Conservation (phyloP, 2,113 vertebrate species). For the Telmatochromis sp. region DNA sequence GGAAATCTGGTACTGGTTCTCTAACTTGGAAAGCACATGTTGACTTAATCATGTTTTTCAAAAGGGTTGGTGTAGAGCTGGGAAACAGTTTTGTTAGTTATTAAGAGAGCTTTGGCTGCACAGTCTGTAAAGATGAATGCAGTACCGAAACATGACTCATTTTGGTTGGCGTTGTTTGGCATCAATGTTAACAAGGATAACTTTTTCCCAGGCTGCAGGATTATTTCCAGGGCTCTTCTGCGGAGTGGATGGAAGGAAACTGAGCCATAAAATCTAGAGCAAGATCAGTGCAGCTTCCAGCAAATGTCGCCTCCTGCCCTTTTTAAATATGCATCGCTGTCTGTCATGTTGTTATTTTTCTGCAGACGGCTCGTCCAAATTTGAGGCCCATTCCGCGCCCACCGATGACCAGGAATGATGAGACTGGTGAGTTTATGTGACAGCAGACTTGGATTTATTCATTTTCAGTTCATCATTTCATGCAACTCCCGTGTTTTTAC, state of each 20-base stretch:
- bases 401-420: conserved; percentile 37
- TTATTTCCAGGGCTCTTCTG: neutral
- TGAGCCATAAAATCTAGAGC: neutral
- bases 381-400: conserved; percentile 64
- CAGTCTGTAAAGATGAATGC: neutral
- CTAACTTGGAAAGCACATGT: neutral
- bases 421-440: conserved; percentile 39
- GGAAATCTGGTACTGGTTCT: neutral
- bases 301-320: neutral
- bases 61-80: neutral
- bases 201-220: neutral
- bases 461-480: neutral
- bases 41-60: neutral
- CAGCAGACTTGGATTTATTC: neutral
- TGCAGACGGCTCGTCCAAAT: conserved; percentile 49
- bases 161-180: neutral
- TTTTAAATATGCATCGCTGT: neutral
- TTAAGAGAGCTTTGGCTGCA: neutral
- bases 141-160: neutral
- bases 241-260: neutral
- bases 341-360: neutral
- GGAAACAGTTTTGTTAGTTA: neutral
- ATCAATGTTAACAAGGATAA: neutral
- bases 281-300: neutral
- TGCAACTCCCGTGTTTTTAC: neutral